Evolutionary conservation across 2,113 vertebrate species (phyloP).

Genomic region (Columbina picui): DNA sequence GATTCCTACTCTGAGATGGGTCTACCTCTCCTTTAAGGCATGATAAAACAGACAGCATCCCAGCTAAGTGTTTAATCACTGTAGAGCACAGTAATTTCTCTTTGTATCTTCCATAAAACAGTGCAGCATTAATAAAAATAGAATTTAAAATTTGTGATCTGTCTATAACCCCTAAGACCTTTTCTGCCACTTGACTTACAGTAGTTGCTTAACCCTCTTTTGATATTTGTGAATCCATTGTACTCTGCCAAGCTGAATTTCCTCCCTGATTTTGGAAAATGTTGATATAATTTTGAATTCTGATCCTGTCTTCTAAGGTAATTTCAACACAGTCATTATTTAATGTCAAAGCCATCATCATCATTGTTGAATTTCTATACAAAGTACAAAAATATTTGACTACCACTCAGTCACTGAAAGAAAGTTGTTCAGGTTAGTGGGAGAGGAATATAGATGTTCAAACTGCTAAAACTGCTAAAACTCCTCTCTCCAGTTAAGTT

Average conservation of each 20-base stretch:
- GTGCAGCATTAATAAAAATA: neutral
- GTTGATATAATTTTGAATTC: neutral
- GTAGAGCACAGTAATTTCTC: neutral
- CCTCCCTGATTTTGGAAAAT: neutral
- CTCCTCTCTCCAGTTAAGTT: neutral
- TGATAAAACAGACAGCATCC: neutral
- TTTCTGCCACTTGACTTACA: neutral
- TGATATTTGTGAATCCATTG: neutral
- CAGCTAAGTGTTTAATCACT: neutral
- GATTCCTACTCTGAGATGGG: neutral
- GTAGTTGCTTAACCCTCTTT: neutral
- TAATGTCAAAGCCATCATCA: neutral
- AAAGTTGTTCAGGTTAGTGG: neutral
- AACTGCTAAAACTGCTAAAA: neutral
- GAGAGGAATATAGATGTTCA: neutral
- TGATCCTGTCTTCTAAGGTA: neutral
- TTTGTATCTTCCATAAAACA: neutral
- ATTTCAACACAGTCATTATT: neutral
- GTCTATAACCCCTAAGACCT: neutral
- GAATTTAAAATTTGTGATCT: neutral
- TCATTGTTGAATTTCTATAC: neutral
- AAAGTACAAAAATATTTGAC: neutral
- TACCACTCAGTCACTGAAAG: neutral
- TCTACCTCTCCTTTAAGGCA: neutral
- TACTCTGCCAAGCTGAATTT: neutral